Conservation (phyloP, 2,113 vertebrate species). For the Aegithalos caudatus region DNA sequence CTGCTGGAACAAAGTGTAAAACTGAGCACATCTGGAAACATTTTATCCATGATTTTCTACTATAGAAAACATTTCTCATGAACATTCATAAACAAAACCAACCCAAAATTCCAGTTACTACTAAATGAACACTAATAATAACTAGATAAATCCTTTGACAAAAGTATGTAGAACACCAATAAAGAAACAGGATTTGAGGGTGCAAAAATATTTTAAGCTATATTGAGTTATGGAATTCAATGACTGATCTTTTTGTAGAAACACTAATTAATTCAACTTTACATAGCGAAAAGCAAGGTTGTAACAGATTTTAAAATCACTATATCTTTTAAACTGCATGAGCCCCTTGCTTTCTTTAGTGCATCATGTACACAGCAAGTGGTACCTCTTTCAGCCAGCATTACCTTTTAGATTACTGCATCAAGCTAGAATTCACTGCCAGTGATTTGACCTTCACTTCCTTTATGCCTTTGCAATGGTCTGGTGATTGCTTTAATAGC, state of each 20-base stretch:
- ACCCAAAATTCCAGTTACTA: neutral
- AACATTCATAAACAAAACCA: neutral
- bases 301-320: neutral
- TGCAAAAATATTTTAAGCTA: neutral
- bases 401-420: neutral
- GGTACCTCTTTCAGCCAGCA: neutral
- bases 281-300: neutral
- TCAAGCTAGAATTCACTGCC: neutral
- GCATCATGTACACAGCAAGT: neutral
- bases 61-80: neutral
- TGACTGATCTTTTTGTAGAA: neutral
- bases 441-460: slow-evolving; percentile 11
- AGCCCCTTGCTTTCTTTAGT: neutral
- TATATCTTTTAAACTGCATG: neutral
- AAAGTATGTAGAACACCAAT: neutral
- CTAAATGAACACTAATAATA: neutral
- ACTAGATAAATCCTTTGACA: neutral
- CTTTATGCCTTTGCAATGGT: slow-evolving; percentile 7
- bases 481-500: slow-evolving; percentile 39
- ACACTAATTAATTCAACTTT: neutral
- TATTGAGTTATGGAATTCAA: neutral
- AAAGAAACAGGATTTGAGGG: neutral
- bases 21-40: neutral
- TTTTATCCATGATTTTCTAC: neutral
- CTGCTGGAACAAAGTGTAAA: neutral